Conservation (phyloP, 2,113 vertebrate genomes). For the Vicugna pacos region DNA sequence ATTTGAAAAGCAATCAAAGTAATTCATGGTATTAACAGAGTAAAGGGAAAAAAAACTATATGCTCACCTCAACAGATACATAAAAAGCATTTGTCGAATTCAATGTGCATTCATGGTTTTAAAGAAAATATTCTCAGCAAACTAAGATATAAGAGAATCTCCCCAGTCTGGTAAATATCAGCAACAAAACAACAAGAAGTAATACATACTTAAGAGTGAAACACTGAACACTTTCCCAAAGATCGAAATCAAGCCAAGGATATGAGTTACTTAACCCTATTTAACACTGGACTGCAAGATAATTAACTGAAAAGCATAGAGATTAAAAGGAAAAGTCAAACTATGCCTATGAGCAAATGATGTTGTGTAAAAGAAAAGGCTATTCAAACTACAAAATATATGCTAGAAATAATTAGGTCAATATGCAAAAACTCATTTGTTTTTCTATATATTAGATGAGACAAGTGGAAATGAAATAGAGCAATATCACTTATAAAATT, state of each 20-base stretch:
- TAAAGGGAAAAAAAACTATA: neutral
- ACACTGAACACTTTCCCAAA: neutral
- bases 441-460: neutral
- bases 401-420: neutral
- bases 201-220: neutral
- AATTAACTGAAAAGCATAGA: neutral
- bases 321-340: neutral
- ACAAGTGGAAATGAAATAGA: neutral
- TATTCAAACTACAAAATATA: neutral
- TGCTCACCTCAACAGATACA: neutral
- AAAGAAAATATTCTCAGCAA: neutral
- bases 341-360: neutral
- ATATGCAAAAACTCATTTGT: neutral
- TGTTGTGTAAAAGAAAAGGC: neutral
- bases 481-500: neutral
- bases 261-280: constrained; percentile 8
- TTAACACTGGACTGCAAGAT: neutral
- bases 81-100: neutral
- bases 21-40: neutral
- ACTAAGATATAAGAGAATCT: neutral
- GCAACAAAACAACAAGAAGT: neutral
- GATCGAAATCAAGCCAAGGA: neutral
- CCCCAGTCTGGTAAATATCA: neutral
- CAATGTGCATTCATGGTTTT: neutral
- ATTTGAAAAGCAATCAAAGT: neutral